phyloP scores from a whole-genome alignment of 2,113 vertebrate genomes.

The Orcinus orca region DNA sequence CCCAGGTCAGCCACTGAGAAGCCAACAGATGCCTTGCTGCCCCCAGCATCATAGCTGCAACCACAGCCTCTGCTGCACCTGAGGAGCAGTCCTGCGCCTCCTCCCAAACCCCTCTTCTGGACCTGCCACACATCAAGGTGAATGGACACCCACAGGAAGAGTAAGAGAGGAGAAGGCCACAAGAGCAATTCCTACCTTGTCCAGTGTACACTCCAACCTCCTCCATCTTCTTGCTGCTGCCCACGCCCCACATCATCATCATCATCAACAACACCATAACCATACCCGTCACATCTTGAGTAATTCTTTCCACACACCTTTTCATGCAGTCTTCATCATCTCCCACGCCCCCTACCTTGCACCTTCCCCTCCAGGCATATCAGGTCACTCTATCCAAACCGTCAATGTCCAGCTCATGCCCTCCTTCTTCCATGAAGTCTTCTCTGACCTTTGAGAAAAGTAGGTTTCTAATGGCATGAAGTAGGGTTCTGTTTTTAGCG shows the following conservation, averaged over 20 bases:
- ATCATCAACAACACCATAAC: neutral
- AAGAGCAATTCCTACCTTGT: neutral
- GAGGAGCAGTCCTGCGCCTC: neutral
- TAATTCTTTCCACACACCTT: neutral
- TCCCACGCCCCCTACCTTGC: neutral
- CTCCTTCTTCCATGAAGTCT: neutral
- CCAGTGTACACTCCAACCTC: neutral
- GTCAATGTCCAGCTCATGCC: neutral
- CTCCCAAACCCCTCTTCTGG: neutral
- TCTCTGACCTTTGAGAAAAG: neutral
- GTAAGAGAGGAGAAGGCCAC: neutral
- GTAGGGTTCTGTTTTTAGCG: neutral
- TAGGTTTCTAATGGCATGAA: neutral
- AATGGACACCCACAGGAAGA: neutral
- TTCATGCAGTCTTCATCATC: neutral
- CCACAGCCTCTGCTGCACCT: neutral
- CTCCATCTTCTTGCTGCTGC: neutral
- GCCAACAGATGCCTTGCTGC: neutral
- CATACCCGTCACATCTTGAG: neutral
- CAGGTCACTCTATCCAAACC: neutral
- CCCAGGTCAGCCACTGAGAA: neutral
- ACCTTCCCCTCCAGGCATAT: neutral
- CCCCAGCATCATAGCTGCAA: neutral
- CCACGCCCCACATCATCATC: neutral
- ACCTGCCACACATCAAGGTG: neutral